Conservation (phyloP, 1,140 invertebrate species). For the Procambarus virginalis region DNA sequence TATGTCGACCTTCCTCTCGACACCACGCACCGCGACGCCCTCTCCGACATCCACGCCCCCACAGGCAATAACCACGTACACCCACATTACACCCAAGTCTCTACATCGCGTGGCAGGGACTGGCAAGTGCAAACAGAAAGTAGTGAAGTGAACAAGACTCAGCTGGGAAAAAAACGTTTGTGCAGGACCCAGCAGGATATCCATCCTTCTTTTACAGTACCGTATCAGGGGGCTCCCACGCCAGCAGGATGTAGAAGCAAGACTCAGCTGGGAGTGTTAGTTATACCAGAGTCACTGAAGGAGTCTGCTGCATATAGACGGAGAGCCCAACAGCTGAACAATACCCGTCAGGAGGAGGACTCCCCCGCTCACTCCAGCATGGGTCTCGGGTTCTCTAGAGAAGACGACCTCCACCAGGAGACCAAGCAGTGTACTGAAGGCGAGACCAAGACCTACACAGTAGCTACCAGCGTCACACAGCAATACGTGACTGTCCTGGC, state of each 20-base stretch:
- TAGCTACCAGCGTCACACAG: not conserved
- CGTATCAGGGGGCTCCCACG: no score
- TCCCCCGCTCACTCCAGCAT: not conserved
- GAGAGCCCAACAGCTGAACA: not conserved
- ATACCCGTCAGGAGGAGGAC: no score
- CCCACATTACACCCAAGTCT: not conserved
- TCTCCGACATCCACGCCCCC: not conserved
- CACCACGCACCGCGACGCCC: not conserved
- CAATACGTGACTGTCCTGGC: constrained; percentile 26
- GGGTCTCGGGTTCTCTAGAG: not conserved
- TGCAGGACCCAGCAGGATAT: no score
- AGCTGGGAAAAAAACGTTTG: no score
- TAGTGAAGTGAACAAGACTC: no score
- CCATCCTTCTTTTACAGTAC: no score
- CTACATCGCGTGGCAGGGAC: no score
- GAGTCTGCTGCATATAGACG: not conserved
- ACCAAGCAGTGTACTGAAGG: not conserved
- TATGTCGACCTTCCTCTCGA: constrained; percentile 31
- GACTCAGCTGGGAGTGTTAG: constrained; percentile 11
- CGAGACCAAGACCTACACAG: not conserved
- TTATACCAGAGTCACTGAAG: constrained; percentile 6
- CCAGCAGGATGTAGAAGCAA: not conserved
- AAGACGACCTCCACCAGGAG: not conserved
- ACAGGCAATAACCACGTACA: not conserved
- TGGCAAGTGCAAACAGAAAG: not conserved